Evolutionary conservation across 2,888 invertebrate species (phyloP).

Genomic region (Ennomos quercinarius): DNA sequence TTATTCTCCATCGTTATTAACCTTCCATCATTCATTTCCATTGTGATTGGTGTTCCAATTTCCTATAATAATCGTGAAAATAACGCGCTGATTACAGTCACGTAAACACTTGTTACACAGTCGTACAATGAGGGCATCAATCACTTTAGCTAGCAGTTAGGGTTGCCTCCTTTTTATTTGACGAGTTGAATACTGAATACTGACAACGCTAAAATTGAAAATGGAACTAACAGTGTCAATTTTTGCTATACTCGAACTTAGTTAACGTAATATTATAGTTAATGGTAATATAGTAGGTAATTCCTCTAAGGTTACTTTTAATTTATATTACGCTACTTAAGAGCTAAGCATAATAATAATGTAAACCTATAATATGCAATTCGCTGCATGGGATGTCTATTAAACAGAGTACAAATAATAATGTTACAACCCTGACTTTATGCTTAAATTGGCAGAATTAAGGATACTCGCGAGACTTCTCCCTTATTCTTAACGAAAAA

Average conservation of each 20-base stretch:
- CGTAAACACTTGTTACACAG: slow-evolving; percentile 77
- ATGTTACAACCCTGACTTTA: slow-evolving; percentile 63
- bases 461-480: slow-evolving; percentile 60
- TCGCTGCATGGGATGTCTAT: too few species aligned
- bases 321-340: too few species aligned
- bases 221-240: too few species aligned
- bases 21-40: slow-evolving; percentile 22
- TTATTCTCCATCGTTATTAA: slow-evolving; percentile 27
- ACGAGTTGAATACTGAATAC: slow-evolving; percentile 36
- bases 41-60: slow-evolving; percentile 61
- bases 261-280: too few species aligned
- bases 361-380: too few species aligned
- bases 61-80: slow-evolving; percentile 57
- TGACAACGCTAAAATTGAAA: too few species aligned
- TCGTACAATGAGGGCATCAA: slow-evolving; percentile 45
- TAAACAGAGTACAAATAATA: background rate
- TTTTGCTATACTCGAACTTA: too few species aligned
- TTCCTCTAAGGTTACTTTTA: too few species aligned
- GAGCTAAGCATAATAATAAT: too few species aligned
- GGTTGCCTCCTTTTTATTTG: slow-evolving; percentile 8
- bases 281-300: too few species aligned
- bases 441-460: slow-evolving; percentile 78
- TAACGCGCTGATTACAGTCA: slow-evolving; percentile 66
- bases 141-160: slow-evolving; percentile 30
- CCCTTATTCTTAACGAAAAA: slow-evolving; percentile 63